Evolutionary conservation across 2,888 invertebrate genomes (phyloP).

Genomic region (Amphipyra tragopoginis): DNA sequence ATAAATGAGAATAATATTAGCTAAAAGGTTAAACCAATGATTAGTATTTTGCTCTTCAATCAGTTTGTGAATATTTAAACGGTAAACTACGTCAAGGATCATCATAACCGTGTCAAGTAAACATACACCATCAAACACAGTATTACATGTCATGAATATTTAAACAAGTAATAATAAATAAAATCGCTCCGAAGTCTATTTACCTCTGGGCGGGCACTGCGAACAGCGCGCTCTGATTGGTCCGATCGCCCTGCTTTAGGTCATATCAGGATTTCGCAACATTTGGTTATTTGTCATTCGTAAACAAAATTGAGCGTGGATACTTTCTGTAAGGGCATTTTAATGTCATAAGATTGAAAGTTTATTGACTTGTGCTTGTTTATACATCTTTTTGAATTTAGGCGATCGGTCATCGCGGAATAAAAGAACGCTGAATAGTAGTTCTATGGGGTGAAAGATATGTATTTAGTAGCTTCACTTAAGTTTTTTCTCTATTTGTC

Average conservation of each 20-base stretch:
- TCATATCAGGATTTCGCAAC: constrained; percentile 59
- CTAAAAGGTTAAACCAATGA: too few species aligned
- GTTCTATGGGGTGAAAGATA: too few species aligned
- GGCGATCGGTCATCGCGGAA: not conserved
- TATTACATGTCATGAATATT: constrained; percentile 30
- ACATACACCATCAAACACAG: constrained; percentile 46
- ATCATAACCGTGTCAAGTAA: constrained; percentile 52
- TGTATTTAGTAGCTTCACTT: too few species aligned
- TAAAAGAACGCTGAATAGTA: too few species aligned
- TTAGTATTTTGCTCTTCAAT: not conserved
- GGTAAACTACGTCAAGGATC: constrained; percentile 45
- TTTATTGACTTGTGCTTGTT: constrained; percentile 5
- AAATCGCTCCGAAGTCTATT: constrained; percentile 60
- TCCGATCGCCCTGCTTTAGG: not conserved
- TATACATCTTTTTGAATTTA: not conserved
- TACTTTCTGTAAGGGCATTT: not conserved
- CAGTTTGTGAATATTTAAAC: constrained; percentile 11
- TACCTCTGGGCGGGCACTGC: constrained; percentile 65
- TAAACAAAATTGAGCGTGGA: constrained; percentile 8
- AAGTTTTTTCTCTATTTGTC: too few species aligned
- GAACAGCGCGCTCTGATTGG: constrained; percentile 59
- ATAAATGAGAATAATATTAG: too few species aligned
- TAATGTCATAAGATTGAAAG: constrained; percentile 13
- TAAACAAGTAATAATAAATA: constrained; percentile 59
- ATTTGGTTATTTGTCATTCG: constrained; percentile 48